These are phyloP conservation scores for Harpagoxenus sublaevis DNA, from an alignment of 2,888 invertebrate genomes.

Conservation along the genomic window DNA sequence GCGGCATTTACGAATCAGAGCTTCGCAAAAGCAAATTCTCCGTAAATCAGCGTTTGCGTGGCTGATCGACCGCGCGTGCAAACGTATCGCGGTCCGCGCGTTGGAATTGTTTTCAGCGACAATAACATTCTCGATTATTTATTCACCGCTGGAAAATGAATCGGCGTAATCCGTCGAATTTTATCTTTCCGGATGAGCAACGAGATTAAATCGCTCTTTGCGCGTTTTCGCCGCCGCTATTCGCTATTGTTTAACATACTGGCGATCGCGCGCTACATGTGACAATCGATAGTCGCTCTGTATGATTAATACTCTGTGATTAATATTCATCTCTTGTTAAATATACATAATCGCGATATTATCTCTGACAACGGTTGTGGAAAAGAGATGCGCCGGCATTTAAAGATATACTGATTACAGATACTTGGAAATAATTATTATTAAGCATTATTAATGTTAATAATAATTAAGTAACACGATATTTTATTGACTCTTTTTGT, in stretches of 20 bases:
- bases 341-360: conserved; percentile 26
- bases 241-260: conserved; percentile 51
- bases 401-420: neutral
- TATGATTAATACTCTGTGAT: conserved; percentile 47
- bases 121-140: conserved; percentile 59
- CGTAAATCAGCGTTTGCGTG: conserved; percentile 58
- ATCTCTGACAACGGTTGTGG: neutral
- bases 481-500: neutral
- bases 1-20: conserved; percentile 57
- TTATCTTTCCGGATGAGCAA: conserved; percentile 48
- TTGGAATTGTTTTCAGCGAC: conserved; percentile 53
- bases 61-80: conserved; percentile 59
- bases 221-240: conserved; percentile 43
- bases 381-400: neutral
- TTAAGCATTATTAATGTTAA: neutral
- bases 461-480: neutral
- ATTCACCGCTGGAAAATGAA: conserved; percentile 61
- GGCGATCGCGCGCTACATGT: conserved; percentile 31
- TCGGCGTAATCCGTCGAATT: conserved; percentile 54
- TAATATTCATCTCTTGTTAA: conserved; percentile 43
- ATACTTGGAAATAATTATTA: neutral
- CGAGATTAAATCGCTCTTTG: conserved; percentile 58
- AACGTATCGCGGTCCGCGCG: conserved; percentile 47
- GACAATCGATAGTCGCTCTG: conserved; percentile 49
- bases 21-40: conserved; percentile 53